These are phyloP conservation scores for Ommatoiulus sabulosus DNA, from an alignment of 2,888 invertebrate genomes.

Conservation along the genomic window DNA sequence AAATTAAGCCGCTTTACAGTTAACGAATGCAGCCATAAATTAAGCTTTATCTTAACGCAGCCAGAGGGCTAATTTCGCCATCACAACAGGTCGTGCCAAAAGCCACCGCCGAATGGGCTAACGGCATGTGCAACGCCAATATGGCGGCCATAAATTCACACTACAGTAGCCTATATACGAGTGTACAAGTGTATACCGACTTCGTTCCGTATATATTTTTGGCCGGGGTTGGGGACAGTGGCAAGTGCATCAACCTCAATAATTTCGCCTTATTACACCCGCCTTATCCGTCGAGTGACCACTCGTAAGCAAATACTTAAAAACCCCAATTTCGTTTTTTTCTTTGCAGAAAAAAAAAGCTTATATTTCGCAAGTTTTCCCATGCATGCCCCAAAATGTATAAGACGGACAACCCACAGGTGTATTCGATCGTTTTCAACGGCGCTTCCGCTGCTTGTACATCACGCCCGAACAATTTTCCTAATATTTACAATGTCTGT, in stretches of 20 bases:
- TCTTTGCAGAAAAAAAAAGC: not conserved
- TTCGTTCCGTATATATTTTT: not conserved
- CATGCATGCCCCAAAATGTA: not conserved
- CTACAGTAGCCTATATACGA: too few relatives aligned
- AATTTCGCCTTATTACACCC: conserved; percentile 13
- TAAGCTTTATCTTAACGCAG: not conserved
- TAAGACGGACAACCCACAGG: conserved; percentile 51
- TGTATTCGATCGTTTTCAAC: conserved; percentile 48
- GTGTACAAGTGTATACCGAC: not conserved
- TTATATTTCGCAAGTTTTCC: conserved; percentile 46
- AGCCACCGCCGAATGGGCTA: not conserved
- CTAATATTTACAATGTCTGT: conserved; percentile 56
- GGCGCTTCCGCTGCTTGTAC: conserved; percentile 53
- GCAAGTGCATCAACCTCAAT: conserved; percentile 48
- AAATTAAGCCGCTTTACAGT: not conserved
- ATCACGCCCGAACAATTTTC: conserved; percentile 48
- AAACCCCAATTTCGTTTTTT: conserved; percentile 37
- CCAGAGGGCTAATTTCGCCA: not conserved
- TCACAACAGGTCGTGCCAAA: not conserved
- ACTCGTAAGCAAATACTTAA: not conserved
- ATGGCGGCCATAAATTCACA: conserved; percentile 20
- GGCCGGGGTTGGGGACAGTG: not conserved
- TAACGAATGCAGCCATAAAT: not conserved
- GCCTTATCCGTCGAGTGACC: conserved; percentile 14
- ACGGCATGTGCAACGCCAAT: not conserved